phyloP scores from a whole-genome alignment of 2,888 invertebrate species.

The Limulus polyphemus region DNA sequence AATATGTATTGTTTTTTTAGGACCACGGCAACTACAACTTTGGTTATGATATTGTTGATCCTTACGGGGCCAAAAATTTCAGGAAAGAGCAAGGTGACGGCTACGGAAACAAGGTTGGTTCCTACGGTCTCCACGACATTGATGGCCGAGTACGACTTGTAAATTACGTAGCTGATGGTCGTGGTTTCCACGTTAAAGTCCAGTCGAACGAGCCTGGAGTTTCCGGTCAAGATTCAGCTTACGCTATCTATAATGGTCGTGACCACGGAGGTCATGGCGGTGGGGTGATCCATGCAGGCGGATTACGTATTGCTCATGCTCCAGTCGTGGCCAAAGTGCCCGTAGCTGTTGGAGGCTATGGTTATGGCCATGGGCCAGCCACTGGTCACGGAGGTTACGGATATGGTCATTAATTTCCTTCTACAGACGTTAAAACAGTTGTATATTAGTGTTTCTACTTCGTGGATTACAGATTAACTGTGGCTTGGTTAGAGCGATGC shows the following conservation, averaged over 20 bases:
- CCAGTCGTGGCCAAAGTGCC: too few species aligned
- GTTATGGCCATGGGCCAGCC: too few species aligned
- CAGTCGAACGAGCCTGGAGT: slow-evolving; percentile 7
- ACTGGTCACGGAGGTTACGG: too few species aligned
- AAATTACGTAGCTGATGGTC: slow-evolving; percentile 5
- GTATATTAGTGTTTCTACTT: too few species aligned
- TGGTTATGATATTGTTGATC: slow-evolving; percentile 7
- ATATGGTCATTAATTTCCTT: too few species aligned
- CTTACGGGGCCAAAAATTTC: slow-evolving; percentile 6
- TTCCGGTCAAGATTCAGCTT: slow-evolving; percentile 1
- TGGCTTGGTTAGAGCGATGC: too few species aligned
- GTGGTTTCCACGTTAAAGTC: slow-evolving; percentile 4
- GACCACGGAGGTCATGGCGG: slow-evolving; percentile 2
- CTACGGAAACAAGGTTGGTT: slow-evolving; percentile 3
- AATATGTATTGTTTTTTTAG: neutral
- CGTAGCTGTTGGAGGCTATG: too few species aligned
- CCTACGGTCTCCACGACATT: slow-evolving; percentile 5
- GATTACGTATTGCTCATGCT: too few species aligned
- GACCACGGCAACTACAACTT: slow-evolving; percentile 8
- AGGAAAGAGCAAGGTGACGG: slow-evolving; percentile 10
- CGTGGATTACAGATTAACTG: too few species aligned
- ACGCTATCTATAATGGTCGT: slow-evolving; percentile 1
- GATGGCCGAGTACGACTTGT: slow-evolving; percentile 5
- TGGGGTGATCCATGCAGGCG: too few species aligned
- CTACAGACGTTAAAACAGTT: too few species aligned